Evolutionary conservation across 2,113 vertebrate species (phyloP).

Genomic region (Corythaeola cristata): DNA sequence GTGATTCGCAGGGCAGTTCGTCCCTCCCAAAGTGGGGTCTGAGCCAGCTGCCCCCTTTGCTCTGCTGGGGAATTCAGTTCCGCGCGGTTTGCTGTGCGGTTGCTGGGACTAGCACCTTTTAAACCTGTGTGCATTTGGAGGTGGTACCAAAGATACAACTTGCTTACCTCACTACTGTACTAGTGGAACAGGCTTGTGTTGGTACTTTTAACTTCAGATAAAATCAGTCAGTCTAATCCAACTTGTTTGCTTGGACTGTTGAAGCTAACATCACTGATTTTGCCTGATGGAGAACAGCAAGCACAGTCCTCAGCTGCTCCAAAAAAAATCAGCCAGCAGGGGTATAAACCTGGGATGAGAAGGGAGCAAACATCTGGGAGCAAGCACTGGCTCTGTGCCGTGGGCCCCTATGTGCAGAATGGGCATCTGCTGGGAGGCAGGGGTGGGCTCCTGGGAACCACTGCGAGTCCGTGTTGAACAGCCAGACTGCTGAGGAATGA

Average conservation of each 20-base stretch:
- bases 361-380: not conserved
- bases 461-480: not conserved
- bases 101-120: not conserved
- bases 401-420: not conserved
- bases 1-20: not conserved
- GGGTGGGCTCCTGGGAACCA: not conserved
- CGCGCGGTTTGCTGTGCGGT: accelerated
- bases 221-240: not conserved
- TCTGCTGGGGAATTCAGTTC: not conserved
- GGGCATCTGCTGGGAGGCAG: not conserved
- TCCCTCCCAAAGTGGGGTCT: not conserved
- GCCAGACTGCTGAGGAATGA: not conserved
- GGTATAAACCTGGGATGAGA: not conserved
- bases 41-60: not conserved
- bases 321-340: not conserved
- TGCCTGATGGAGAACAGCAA: not conserved
- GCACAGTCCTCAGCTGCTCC: not conserved
- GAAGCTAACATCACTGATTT: not conserved
- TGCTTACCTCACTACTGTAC: not conserved
- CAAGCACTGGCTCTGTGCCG: accelerated
- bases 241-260: not conserved
- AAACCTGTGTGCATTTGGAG: not conserved
- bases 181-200: not conserved
- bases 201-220: not conserved
- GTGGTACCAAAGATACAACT: not conserved